A percentile compares a stretch with the other conserved stretches of the same genome.
These are phyloP conservation scores for Amaurobius ferox DNA, from an alignment of 2,888 invertebrate species.

Conservation along the genomic window DNA sequence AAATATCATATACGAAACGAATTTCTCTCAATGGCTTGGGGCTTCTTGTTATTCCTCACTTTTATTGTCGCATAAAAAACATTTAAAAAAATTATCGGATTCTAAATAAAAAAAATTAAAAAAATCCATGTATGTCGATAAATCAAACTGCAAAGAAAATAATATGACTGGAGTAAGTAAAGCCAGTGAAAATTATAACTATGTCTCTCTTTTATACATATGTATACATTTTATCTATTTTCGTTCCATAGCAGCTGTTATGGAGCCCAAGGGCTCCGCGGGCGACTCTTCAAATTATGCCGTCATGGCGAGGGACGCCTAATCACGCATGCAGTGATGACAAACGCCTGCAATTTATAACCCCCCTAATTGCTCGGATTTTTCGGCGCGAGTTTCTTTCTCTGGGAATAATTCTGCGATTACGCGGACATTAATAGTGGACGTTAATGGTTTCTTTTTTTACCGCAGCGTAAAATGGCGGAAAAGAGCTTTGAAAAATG, in stretches of 20 bases:
- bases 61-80: background rate
- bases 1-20: background rate
- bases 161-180: background rate
- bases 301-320: slow-evolving; percentile 27
- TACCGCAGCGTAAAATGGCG: slow-evolving; percentile 24
- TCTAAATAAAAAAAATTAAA: background rate
- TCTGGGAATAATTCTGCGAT: slow-evolving; percentile 61
- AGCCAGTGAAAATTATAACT: background rate
- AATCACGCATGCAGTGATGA: slow-evolving; percentile 62
- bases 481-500: slow-evolving; percentile 57
- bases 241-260: slow-evolving; percentile 32
- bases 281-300: slow-evolving; percentile 4
- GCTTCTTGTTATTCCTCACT: background rate
- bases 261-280: slow-evolving; percentile 17
- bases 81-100: background rate
- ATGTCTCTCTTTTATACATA: slow-evolving; percentile 36
- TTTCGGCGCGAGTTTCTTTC: background rate
- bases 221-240: slow-evolving; percentile 63
- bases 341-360: slow-evolving; percentile 65
- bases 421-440: slow-evolving; percentile 61
- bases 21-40: background rate
- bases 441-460: slow-evolving; percentile 48
- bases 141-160: background rate
- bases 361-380: slow-evolving; percentile 39
- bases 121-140: background rate